These are phyloP conservation scores for Sylvietta virens DNA, from an alignment of 2,113 vertebrate genomes.

Conservation along the genomic window DNA sequence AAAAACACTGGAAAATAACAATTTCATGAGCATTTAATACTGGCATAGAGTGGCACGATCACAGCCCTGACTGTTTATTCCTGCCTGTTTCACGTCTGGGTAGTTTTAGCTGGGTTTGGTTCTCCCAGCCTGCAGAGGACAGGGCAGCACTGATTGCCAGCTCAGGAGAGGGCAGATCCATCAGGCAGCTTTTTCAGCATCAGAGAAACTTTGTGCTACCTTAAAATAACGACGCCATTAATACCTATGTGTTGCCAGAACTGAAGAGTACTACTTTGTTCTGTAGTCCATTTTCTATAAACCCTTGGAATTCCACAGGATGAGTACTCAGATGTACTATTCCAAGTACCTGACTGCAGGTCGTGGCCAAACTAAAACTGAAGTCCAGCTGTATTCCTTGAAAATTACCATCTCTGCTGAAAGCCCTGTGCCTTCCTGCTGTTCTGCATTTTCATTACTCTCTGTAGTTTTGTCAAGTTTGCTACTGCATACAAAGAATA, in stretches of 20 bases:
- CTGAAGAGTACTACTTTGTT: not conserved
- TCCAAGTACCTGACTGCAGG: not conserved
- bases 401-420: not conserved
- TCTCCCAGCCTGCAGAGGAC: not conserved
- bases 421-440: not conserved
- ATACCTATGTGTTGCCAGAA: not conserved
- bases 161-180: not conserved
- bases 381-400: not conserved
- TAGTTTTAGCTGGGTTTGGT: not conserved
- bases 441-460: not conserved
- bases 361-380: not conserved
- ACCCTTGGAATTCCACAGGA: not conserved
- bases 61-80: not conserved
- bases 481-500: not conserved
- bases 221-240: not conserved
- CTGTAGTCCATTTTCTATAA: not conserved
- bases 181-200: not conserved
- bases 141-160: not conserved
- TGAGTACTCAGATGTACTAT: not conserved
- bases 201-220: not conserved
- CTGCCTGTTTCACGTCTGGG: not conserved
- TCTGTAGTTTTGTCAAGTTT: not conserved
- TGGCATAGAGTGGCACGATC: not conserved
- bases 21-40: not conserved
- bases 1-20: not conserved